Evolutionary conservation across 2,888 invertebrate species (phyloP), one percentile per base, ranked within the genome.

Genomic region (Argyresthia goedartella): DNA sequence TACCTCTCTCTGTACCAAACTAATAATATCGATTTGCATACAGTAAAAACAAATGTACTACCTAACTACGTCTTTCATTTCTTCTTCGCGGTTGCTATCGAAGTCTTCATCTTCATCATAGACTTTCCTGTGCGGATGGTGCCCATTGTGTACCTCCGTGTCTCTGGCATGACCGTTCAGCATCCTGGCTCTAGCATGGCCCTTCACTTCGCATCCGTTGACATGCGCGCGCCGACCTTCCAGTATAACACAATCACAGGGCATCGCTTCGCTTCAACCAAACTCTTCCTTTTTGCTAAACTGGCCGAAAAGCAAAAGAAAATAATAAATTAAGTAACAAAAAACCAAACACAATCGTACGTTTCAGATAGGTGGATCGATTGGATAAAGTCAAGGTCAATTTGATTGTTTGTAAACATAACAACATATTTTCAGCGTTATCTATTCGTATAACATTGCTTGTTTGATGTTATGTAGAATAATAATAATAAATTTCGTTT

Each of bases 91-190:
- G 55, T 45, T 51, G 59, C 58, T 58, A 42, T 59, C 63, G 39
- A 71, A 11, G 25, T 25, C 25, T 14, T 52, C 68, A 7, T 64
- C 69, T 35, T 69, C 64, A 53, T 71, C 66, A 58, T 66, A 71
- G 41, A 65, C 60, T 56, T 65, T 77, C 57, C 76, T 67, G 59
- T 77, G 76, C 3, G 73, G 71, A 15, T 61, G 60, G 50, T 71
- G 73, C 39, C 64, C 60, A 25, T 25, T 25, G 6, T 25, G 25
- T 4, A 25, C 25, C 25, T 25, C 25, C 25, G 25, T 25, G 25
- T 25, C 25, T 33, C 68, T 67, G 43, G 62, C 60, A 43, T 15
- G 33, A 16, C 10, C 13, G n/a, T 34, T 49, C 16, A 33, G 9
- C 1, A 35, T 35, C 41, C 14, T 8, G 11, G 15, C 48, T 10